Evolutionary conservation across 2,888 invertebrate genomes (phyloP), one percentile per base, ranked within the genome.

Genomic region (Melanchra persicariae): DNA sequence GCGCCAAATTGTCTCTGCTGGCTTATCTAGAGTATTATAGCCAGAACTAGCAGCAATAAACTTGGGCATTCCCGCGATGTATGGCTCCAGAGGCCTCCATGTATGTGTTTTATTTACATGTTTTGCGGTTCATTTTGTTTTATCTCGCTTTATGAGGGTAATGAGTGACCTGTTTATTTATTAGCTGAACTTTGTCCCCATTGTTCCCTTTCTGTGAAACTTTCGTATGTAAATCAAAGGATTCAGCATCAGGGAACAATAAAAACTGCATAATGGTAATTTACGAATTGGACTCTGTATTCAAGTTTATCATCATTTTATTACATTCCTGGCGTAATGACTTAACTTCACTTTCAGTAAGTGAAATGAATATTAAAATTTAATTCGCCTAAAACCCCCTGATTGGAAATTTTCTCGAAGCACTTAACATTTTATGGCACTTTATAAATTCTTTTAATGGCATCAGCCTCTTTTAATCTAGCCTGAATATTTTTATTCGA

Each of bases 1-100:
- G 94, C 95, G 95, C 95, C 96, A 96, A 95, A 95, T 95, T 93
- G 96, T 95, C 95, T 94, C 92, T 89, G 92, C 89, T 92, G 93
- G 95, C 95, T 96, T 96, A 96, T 96, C 96, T 95, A 89, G 89
- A 93, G 93, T 93, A 94, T 93, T 93, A 94, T 93, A 91, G 92
- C 91, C 91, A 89, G 91, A 91, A 91, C 87, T 89, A 91, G 88
- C 88, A 88, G 91, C 93, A 91, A 93, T 94, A 95, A 94, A 94
- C 91, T 93, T 91, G 89, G 87, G 88, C 91, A 91, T 92, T 92
- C 90, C 88, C 86, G 88, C 90, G 90, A 93, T 91, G 91, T 91
- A 93, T 93, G 89, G 89, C 89, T 88, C 88, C 88, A 87, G 87
- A 88, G 90, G 87, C 87, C 89, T 89, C 88, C 88, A 82, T 89